Conservation (phyloP, 2,888 invertebrate species). For the Villa cingulata region DNA sequence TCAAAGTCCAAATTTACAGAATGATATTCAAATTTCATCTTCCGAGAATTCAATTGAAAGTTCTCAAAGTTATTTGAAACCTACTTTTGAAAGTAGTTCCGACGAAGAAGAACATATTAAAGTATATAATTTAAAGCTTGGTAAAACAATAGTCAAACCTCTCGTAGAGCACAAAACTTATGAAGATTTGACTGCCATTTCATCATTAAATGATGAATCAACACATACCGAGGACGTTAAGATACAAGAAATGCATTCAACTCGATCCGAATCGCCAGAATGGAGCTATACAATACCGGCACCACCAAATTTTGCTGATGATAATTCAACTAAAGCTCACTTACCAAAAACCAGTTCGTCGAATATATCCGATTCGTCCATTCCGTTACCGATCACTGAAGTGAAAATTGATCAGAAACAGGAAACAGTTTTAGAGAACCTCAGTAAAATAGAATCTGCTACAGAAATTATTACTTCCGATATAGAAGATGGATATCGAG, state of each 20-base stretch:
- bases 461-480: constrained; percentile 16
- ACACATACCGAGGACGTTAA: neutral
- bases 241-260: neutral
- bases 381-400: constrained; percentile 6
- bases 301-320: constrained; percentile 31
- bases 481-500: constrained; percentile 21
- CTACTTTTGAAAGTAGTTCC: constrained; percentile 27
- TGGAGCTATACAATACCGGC: constrained; percentile 25
- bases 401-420: neutral
- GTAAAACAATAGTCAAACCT: constrained; percentile 22
- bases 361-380: constrained; percentile 15
- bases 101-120: constrained; percentile 33
- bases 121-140: constrained; percentile 33
- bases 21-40: neutral
- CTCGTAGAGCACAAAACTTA: constrained; percentile 16
- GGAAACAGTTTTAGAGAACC: neutral
- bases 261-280: constrained; percentile 4
- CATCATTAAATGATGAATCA: constrained; percentile 1
- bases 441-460: neutral
- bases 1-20: neutral
- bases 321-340: neutral
- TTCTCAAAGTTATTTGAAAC: neutral
- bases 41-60: neutral
- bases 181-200: constrained; percentile 13
- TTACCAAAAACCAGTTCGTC: neutral